A percentile compares a stretch with the other conserved stretches of the same genome.
These are phyloP conservation scores for Drosophila falleni DNA, from an alignment of 2,888 invertebrate species.

Conservation along the genomic window DNA sequence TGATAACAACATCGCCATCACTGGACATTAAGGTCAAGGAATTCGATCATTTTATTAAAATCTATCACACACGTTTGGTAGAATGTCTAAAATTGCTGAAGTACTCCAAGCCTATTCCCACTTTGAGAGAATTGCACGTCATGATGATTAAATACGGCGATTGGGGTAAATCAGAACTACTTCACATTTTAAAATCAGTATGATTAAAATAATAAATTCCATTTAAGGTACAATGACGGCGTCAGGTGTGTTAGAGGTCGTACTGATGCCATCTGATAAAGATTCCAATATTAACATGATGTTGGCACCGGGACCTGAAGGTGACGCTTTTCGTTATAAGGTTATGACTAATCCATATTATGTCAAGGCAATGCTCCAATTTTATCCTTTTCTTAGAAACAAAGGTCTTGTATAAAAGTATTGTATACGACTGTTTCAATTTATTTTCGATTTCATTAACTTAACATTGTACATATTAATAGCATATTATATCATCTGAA, in stretches of 20 bases:
- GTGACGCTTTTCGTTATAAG: conserved; percentile 60
- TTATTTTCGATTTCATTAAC: no score
- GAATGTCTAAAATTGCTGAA: conserved; percentile 73
- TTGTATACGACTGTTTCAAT: no score
- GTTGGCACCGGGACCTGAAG: conserved; percentile 61
- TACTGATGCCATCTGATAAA: conserved; percentile 74
- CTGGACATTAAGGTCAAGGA: conserved; percentile 74
- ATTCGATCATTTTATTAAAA: conserved; percentile 79
- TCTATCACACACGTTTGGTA: conserved; percentile 77
- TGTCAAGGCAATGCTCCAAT: conserved; percentile 70
- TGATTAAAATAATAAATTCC: background rate
- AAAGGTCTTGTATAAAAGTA: background rate
- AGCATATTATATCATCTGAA: no score
- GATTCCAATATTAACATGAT: conserved; percentile 73
- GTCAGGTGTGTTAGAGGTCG: conserved; percentile 51
- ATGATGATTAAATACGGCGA: conserved; percentile 72
- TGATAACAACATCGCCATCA: conserved; percentile 70
- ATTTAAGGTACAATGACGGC: conserved; percentile 65
- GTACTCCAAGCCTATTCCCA: conserved; percentile 74
- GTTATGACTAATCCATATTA: conserved; percentile 69
- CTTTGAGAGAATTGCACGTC: conserved; percentile 71
- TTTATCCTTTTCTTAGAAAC: conserved; percentile 74
- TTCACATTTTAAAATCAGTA: background rate
- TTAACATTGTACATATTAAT: no score
- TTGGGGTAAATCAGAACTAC: conserved; percentile 69